These are phyloP conservation scores for Ispidina picta DNA, from an alignment of 2,797 vertebrate species.

Conservation along the genomic window DNA sequence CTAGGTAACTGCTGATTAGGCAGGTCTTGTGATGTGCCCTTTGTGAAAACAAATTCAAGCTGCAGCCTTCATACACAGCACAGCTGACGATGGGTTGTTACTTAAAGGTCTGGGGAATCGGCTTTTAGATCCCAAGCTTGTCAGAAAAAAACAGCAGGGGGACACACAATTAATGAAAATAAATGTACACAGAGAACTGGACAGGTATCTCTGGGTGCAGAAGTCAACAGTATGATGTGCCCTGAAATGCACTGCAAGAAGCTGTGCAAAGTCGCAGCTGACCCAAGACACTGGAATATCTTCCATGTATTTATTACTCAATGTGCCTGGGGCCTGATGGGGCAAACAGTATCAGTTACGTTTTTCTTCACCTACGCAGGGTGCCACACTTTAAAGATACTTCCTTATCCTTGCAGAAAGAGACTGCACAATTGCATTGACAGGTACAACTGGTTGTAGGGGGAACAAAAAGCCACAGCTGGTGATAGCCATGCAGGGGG, in stretches of 20 bases:
- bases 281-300: not conserved
- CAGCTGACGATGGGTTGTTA: constrained; percentile 32
- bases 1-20: constrained; percentile 57
- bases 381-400: not conserved
- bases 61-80: not conserved
- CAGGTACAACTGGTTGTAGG: not conserved
- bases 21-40: constrained; percentile 46
- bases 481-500: not conserved
- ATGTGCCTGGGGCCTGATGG: constrained; percentile 10
- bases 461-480: not conserved
- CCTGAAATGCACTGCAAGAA: not conserved
- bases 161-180: constrained; percentile 49
- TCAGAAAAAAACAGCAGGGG: constrained; percentile 51
- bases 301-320: not conserved
- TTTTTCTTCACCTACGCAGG: not conserved
- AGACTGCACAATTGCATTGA: not conserved
- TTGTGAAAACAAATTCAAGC: constrained; percentile 40
- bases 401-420: not conserved
- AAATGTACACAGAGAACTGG: constrained; percentile 2
- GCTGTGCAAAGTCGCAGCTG: constrained; percentile 16
- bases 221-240: not conserved
- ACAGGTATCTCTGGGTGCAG: not conserved
- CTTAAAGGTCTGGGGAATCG: constrained; percentile 43
- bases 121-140: constrained; percentile 4
- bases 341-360: not conserved